Evolutionary conservation across 2,797 vertebrate species (phyloP).

Genomic region (Nyctibius grandis): DNA sequence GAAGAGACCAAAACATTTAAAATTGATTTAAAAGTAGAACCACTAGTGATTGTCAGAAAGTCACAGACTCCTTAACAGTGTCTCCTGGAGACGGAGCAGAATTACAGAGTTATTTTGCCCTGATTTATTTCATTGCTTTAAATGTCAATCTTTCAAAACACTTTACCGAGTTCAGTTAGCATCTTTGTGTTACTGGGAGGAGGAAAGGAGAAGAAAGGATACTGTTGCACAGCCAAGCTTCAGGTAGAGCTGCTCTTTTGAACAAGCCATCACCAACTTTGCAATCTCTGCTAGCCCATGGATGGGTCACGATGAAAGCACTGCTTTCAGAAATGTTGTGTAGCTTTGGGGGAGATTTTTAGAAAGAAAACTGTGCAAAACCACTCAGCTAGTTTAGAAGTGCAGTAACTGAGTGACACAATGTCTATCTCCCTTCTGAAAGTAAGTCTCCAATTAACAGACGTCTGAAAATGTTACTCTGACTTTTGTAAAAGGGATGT

Average conservation of each 20-base stretch:
- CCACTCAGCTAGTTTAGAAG: background rate
- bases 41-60: conserved; percentile 46
- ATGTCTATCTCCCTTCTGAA: background rate
- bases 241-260: background rate
- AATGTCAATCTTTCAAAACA: background rate
- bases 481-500: background rate
- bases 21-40: background rate
- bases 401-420: background rate
- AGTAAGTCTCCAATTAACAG: background rate
- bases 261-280: background rate
- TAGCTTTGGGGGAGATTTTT: background rate
- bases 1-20: background rate
- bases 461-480: background rate
- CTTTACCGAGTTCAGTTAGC: background rate
- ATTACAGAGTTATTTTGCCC: background rate
- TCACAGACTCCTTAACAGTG: background rate
- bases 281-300: background rate
- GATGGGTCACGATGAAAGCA: background rate
- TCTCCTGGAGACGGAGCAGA: background rate
- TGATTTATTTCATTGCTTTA: background rate
- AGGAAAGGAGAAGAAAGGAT: background rate
- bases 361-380: background rate
- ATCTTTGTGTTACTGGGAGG: background rate
- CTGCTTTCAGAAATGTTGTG: background rate
- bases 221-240: background rate